Base-by-base conservation (phyloP, 2,888 invertebrate species). In the Lasioglossum morio region DNA sequence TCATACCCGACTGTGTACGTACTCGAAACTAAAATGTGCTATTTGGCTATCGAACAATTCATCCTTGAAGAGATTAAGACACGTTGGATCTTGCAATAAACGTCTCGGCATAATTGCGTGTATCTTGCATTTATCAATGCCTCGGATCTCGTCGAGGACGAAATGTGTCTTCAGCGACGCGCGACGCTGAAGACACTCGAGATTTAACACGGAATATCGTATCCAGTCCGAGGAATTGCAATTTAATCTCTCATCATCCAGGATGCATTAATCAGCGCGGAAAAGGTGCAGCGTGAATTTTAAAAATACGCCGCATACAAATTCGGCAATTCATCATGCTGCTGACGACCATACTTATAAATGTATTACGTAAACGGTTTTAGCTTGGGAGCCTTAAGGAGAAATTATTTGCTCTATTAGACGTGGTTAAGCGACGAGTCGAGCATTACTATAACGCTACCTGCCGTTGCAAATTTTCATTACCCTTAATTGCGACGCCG, bases 261-360 rank as follows among this genome's bases (percentile, higher is more conserved):
- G 69, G 69, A 37, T 23, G 23, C 69, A 69, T 69, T 69, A 69
- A 69, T 69, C 69, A 69, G 12, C 69, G 69, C n/a, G 69, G 34
- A 5, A 40, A 14, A n/a, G 37, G 37, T n/a, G 69, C 69, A 23
- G 12, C 37, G 19, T 37, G 69, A 69, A 69, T 69, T 69, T 69
- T 69, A 69, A 69, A 69, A 69, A 69, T 69, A 69, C 69, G 69
- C 40, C 23, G 69, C 69, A 69, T 69, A 69, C 69, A 69, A 69
- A 69, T 69, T 69, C 1, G 4, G 37, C 69, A 37, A 69, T 69
- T 69, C 23, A 69, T 69, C 69, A 69, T 69, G 46, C 37, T 10
- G 69, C 69, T 40, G 69, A 69, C 37, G 69, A 69, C 69, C 69
- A 40, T 69, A 69, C 40, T 69, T 69, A 69, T 40, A 40, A 40